phyloP scores from a whole-genome alignment of 1,140 invertebrate genomes.

The Nephotettix cincticeps region DNA sequence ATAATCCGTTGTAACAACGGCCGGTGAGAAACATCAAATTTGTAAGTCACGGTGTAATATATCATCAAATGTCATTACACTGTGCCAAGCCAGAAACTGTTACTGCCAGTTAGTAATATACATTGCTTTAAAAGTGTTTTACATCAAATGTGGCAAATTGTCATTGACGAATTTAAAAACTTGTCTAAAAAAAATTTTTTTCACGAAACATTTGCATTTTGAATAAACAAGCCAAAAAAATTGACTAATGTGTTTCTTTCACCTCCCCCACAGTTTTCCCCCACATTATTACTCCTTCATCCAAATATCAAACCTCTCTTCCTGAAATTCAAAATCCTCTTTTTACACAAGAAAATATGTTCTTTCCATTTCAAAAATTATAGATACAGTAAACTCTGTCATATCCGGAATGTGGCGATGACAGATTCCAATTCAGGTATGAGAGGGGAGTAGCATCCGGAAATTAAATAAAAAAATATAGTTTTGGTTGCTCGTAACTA shows the following conservation, averaged over 20 bases:
- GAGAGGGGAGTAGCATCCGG: no score
- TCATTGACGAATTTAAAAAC: constrained; percentile 28
- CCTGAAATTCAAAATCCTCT: no score
- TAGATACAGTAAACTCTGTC: no score
- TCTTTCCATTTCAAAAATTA: no score
- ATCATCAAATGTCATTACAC: constrained; percentile 2
- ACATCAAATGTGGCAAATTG: constrained; percentile 23
- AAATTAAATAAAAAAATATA: no score
- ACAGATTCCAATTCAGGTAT: no score
- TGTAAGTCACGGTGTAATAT: neutral
- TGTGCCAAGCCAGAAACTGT: constrained; percentile 6
- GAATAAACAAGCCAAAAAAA: constrained; percentile 40
- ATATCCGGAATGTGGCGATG: no score
- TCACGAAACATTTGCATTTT: constrained; percentile 40
- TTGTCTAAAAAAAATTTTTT: constrained; percentile 36
- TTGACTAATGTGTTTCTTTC: neutral
- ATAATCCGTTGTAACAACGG: neutral
- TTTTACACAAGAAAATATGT: no score
- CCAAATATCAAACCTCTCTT: no score
- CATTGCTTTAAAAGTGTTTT: constrained; percentile 20
- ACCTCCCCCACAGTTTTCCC: no score
- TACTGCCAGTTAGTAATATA: constrained; percentile 29
- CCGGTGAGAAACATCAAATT: neutral
- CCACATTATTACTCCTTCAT: no score
- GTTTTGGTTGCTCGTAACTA: no score